Evolutionary conservation across 2,888 invertebrate species (phyloP), one percentile per base, ranked within the genome.

Genomic region (Limenitis camilla): DNA sequence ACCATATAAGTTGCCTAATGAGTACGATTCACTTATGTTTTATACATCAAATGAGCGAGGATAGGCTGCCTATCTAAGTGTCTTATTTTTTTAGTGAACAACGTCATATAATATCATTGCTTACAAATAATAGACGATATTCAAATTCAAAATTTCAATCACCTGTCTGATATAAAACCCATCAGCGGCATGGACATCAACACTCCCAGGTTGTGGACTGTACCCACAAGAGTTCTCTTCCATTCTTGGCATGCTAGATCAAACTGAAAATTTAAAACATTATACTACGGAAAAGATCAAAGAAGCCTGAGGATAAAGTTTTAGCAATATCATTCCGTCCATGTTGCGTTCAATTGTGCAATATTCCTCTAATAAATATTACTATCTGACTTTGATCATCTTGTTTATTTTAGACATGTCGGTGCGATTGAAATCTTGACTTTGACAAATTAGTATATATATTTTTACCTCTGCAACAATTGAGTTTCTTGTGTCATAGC

Each of bases 401-500:
- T n/a, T n/a, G n/a, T n/a, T n/a, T n/a, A 9, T 33, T 8, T 33
- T 33, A 8, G 9, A 9, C 33, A 7, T 8, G 7, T 8, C 8
- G 4, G 28, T 10, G 4, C 29, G 30, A 27, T 19, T 19, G 11
- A 27, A 6, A 33, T 33, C 31, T 1, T 19, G 27, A 11, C 11
- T 42, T 1, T 29, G 9, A 7, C 9, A 28, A 28, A n/a, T 28
- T 40, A 28, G 9, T 28, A 11, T 40, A n/a, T 19, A n/a, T 19
- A 29, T 29, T 6, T 9, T 4, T 53, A 59, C 59, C 54, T 59
- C 59, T 7, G 36, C 42, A 30, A 59, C 58, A 27, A 59, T 19
- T n/a, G 59, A 57, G 30, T 59, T 7, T 3, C 32, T 48, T 1
- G 47, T 29, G 1, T 55, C 52, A 11, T 57, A 59, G 9, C 55